phyloP scores from a whole-genome alignment of 2,888 invertebrate genomes.

The Protodeltote pygarga region DNA sequence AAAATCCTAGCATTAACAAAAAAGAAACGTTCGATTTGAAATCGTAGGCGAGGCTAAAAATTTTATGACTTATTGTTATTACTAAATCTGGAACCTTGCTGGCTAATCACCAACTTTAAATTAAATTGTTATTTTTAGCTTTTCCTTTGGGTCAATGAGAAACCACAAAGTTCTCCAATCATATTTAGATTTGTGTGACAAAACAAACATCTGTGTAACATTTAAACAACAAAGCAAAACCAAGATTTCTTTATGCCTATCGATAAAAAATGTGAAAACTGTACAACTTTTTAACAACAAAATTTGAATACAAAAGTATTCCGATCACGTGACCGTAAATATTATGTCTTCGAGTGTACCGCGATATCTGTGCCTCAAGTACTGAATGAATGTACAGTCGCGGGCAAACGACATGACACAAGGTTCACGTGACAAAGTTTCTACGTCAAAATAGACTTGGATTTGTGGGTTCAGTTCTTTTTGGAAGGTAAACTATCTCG shows the following conservation, averaged over 20 bases:
- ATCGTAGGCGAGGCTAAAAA: too few relatives aligned
- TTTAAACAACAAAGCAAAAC: constrained; percentile 1
- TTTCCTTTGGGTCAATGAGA: too few relatives aligned
- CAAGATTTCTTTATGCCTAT: not conserved
- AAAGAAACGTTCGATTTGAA: too few relatives aligned
- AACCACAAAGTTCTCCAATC: too few relatives aligned
- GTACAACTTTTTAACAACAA: constrained; percentile 17
- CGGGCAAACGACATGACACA: constrained; percentile 16
- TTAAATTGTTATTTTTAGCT: too few relatives aligned
- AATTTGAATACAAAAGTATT: constrained; percentile 22
- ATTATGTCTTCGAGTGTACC: constrained; percentile 41
- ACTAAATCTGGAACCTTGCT: too few relatives aligned
- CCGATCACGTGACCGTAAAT: constrained; percentile 49
- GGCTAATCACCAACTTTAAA: too few relatives aligned
- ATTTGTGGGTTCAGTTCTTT: not conserved
- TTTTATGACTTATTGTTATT: too few relatives aligned
- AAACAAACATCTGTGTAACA: too few relatives aligned
- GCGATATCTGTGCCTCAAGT: constrained; percentile 9
- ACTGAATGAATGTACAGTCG: constrained; percentile 29
- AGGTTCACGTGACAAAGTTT: constrained; percentile 31
- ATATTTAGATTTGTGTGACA: too few relatives aligned
- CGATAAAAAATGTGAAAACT: constrained; percentile 13
- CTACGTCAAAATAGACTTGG: constrained; percentile 1
- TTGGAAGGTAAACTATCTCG: too few relatives aligned
- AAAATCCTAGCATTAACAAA: too few relatives aligned